phyloP scores from a whole-genome alignment of 1,140 invertebrate species.

The Metopolophium dirhodum region DNA sequence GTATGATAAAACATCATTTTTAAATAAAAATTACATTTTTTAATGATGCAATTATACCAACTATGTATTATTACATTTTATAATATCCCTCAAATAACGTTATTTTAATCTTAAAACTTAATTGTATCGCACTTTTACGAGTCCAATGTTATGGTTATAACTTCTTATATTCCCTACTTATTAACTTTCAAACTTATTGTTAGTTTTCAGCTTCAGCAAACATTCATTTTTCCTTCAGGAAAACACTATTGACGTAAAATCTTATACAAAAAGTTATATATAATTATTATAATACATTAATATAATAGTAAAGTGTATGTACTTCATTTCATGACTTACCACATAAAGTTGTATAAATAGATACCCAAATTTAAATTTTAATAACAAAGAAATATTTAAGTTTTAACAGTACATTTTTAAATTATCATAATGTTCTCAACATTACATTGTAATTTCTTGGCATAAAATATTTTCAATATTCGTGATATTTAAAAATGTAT shows the following conservation, averaged over 20 bases:
- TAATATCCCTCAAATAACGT: background rate
- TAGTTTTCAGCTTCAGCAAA: background rate
- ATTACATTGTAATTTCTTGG: background rate
- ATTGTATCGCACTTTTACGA: background rate
- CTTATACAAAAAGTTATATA: background rate
- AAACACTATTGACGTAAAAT: background rate
- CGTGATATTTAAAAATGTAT: background rate
- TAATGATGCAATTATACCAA: background rate
- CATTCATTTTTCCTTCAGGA: background rate
- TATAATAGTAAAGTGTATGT: background rate
- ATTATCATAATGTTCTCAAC: background rate
- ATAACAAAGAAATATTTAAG: background rate
- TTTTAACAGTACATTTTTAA: background rate
- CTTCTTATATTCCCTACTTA: background rate
- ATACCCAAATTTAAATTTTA: background rate
- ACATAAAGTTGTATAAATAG: background rate
- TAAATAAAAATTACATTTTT: background rate
- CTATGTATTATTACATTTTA: background rate
- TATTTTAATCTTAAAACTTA: background rate
- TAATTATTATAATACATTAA: background rate
- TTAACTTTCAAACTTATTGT: constrained; percentile 8
- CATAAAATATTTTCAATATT: background rate
- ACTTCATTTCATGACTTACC: background rate
- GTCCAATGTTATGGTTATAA: background rate
- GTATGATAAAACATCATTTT: background rate